Evolutionary conservation across 1,140 invertebrate genomes (phyloP).

Genomic region (Helicoverpa zea): DNA sequence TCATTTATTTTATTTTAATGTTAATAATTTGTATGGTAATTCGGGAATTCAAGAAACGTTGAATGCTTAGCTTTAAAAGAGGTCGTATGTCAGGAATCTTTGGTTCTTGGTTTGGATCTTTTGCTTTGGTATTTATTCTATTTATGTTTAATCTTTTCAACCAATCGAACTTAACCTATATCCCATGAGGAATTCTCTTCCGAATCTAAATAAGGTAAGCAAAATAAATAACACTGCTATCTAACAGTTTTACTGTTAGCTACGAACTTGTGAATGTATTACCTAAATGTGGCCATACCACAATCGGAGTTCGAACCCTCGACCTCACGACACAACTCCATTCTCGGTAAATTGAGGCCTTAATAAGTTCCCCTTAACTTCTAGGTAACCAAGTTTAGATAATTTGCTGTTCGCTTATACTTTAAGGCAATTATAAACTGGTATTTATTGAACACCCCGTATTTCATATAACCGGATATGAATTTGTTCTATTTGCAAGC

Average conservation of each 20-base stretch:
- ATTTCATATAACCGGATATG: slow-evolving; percentile 22
- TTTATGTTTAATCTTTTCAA: neutral
- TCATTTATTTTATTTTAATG: slow-evolving; percentile 13
- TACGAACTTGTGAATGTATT: slow-evolving; percentile 37
- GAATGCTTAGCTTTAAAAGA: neutral
- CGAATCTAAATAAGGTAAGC: slow-evolving; percentile 6
- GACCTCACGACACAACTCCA: slow-evolving; percentile 43
- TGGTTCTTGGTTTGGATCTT: too few species aligned
- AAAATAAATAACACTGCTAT: slow-evolving; percentile 37
- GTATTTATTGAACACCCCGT: neutral
- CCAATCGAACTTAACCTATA: neutral
- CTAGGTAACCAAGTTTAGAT: slow-evolving; percentile 36
- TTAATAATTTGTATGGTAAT: slow-evolving; percentile 5
- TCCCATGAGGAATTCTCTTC: slow-evolving; percentile 6
- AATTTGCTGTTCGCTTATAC: slow-evolving; percentile 23
- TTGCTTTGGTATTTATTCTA: too few species aligned
- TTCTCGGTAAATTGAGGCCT: slow-evolving; percentile 42
- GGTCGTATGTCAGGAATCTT: neutral
- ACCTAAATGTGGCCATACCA: slow-evolving; percentile 25
- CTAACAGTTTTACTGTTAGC: slow-evolving; percentile 15
- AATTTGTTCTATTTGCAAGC: neutral
- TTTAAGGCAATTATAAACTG: slow-evolving; percentile 21
- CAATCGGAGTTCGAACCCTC: slow-evolving; percentile 41
- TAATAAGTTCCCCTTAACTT: slow-evolving; percentile 45
- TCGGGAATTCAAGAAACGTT: neutral